Conservation (phyloP, 2,888 invertebrate species). For the Drosophila melanocephala region DNA sequence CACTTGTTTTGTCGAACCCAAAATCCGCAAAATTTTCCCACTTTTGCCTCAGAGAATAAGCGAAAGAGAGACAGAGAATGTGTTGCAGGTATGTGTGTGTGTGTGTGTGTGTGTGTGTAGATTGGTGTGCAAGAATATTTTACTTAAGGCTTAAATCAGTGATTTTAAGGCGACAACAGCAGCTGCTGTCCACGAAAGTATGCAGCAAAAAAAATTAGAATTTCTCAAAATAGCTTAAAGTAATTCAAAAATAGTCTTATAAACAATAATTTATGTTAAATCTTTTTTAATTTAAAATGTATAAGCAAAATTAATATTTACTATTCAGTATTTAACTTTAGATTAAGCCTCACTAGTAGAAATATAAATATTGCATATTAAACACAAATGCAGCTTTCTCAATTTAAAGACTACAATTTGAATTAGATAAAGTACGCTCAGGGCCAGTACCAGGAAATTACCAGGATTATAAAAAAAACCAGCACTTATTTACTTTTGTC, state of each 20-base stretch:
- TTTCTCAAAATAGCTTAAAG: background rate
- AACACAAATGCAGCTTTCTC: background rate
- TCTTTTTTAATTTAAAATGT: background rate
- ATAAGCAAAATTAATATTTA: background rate
- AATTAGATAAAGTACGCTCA: background rate
- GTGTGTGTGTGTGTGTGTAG: conserved; percentile 1
- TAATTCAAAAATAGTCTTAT: background rate
- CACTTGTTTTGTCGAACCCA: conserved; percentile 70
- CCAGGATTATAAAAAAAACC: background rate
- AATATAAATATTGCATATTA: background rate
- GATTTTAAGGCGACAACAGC: conserved; percentile 35
- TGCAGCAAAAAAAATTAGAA: conserved; percentile 8
- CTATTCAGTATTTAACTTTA: background rate
- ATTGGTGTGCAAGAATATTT: conserved; percentile 37
- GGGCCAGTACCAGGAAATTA: background rate
- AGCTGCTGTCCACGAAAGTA: conserved; percentile 33
- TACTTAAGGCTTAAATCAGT: conserved; percentile 34
- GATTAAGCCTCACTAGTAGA: background rate
- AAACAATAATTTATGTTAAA: no score
- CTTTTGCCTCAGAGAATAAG: conserved; percentile 31
- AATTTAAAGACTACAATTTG: background rate
- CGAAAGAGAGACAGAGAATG: background rate
- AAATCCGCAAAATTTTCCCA: conserved; percentile 41
- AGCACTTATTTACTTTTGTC: background rate
- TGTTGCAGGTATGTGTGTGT: conserved; percentile 5